Conservation (phyloP, 2,888 invertebrate genomes). For the Lacanobia oleracea region DNA sequence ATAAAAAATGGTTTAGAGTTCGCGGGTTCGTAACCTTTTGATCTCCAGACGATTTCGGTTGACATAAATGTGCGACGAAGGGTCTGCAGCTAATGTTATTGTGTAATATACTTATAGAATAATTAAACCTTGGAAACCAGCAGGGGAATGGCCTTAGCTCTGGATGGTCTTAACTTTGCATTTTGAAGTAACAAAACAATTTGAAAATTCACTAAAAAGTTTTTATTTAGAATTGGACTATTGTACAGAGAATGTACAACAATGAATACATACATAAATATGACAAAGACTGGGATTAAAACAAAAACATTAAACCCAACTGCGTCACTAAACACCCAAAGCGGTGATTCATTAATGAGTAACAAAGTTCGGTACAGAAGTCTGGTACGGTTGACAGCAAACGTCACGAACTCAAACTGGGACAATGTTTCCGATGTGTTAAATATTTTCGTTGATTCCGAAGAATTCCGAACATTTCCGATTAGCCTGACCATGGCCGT, state of each 20-base stretch:
- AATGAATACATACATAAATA: neutral
- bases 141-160: slow-evolving; percentile 11
- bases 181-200: neutral
- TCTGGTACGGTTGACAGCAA: neutral
- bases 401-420: slow-evolving; percentile 9
- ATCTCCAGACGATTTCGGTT: slow-evolving; percentile 29
- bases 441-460: slow-evolving; percentile 28
- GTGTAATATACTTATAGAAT: slow-evolving; percentile 1
- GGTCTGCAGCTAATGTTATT: neutral
- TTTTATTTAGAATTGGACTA: neutral
- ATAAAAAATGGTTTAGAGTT: slow-evolving; percentile 6
- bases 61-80: neutral
- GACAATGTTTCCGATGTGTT: neutral
- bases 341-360: slow-evolving; percentile 45
- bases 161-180: neutral
- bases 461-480: slow-evolving; percentile 12
- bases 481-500: neutral
- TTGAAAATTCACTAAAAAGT: neutral
- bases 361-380: slow-evolving; percentile 2
- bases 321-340: slow-evolving; percentile 20
- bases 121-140: slow-evolving; percentile 10
- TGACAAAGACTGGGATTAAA: slow-evolving; percentile 14
- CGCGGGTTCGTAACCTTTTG: slow-evolving; percentile 24
- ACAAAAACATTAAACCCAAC: slow-evolving; percentile 26
- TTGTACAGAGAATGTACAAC: slow-evolving; percentile 1